Base-by-base conservation (phyloP, 2,797 vertebrate species). In the Enteromius argenteus region DNA sequence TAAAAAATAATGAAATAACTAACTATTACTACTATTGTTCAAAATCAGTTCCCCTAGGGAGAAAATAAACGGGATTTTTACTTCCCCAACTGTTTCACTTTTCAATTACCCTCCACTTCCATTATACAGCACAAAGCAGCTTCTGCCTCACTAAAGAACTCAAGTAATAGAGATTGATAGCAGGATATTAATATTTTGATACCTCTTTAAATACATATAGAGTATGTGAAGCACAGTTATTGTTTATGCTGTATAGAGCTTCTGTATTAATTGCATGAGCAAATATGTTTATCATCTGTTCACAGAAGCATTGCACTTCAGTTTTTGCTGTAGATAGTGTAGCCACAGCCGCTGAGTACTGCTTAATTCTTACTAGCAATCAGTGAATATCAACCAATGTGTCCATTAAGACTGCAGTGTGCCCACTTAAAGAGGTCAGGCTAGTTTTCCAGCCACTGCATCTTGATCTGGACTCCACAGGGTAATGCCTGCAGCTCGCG, bases 401-500 rank as follows among this genome's bases (percentile, higher is more conserved):
- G 46, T 68, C 72, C 35, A 68, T 83, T 83, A 68, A n/a, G 17
- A 3, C 35, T 56, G 62, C 60, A 73, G 3, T 76, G 46, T 75
- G 60, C 23, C 27, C 68, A 35, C 39, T 73, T 81, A 49, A 73
- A 74, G 69, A 83, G 81, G 46, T 58, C 73, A 83, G 81, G 81
- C 73, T 42, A 67, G 69, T 49, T 83, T 67, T 83, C 72, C 71
- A 42, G 15, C 46, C 30, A 53, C 71, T 51, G 58, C 32, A n/a
- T 44, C 72, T 83, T 83, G 81, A 83, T 83, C 73, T 44, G 3
- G 51, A 76, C 73, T 77, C 72, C 81, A 76, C 37, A 35, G 49
- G 32, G 46, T 56, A 68, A 83, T 68, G 62, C 81, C 73, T 77
- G 81, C 68, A 80, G 83, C 56, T 35, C 21, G 13, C 71, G 51